Evolutionary conservation across 2,888 invertebrate species (phyloP), one percentile per base, ranked within the genome.

Genomic region (Lamellibrachia satsuma): DNA sequence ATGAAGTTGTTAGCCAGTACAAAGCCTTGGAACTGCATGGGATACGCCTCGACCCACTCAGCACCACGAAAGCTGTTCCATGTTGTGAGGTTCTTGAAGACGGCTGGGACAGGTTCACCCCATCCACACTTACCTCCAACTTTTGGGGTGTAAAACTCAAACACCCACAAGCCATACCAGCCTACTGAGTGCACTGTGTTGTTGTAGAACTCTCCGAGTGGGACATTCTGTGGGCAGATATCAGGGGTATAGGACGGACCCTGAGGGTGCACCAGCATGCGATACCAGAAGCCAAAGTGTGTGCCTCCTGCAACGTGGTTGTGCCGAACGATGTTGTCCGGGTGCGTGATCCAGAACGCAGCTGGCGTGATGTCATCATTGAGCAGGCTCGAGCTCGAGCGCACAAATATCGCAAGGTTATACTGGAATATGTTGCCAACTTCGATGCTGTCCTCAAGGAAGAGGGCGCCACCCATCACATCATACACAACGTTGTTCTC

Each of bases 51-150:
- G 27, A 94, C 94, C 92, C 93, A 94, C 93, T 94, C 94, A 3
- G 93, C 90, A 8, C 96, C 96, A 92, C 96, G 96, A 52, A 95
- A 95, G 93, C 95, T 95, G 92, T 94, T 93, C 95, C 95, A 95
- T 3, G 95, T 93, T 7, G 93, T 93, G 60, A 95, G 92, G 9
- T 60, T 57, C 9, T 93, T 27, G 91, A 94, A 95, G 51, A 92
- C 93, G 11, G 95, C 95, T 9, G 94, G 94, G 2, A 55, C 90
- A 6, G 93, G 92, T 0, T 52, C 91, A 51, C 75, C 91, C 8
- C 15, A n/a, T 27, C 11, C 39, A 75, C 94, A 94, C 9, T 60
- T 90, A 22, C 94, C 94, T 55, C 93, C 92, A 60, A 91, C 91
- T 92, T 92, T 94, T 11, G 94, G 94, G 90, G 90, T 92, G 90